Base-by-base conservation (phyloP, 2,888 invertebrate genomes). In the Polydrusus tereticollis region DNA sequence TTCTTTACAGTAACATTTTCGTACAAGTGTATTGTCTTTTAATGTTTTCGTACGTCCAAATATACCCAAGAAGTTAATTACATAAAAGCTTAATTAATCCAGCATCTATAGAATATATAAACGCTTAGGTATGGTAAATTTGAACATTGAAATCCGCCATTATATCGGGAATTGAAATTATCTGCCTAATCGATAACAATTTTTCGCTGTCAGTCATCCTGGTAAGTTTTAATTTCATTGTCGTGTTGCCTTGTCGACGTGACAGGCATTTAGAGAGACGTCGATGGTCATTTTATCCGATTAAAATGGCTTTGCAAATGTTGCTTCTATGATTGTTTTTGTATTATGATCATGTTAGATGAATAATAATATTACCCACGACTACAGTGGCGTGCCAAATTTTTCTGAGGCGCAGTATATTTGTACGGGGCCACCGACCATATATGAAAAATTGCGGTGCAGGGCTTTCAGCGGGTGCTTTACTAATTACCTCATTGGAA, bases 211-310 rank as follows among this genome's bases (percentile, higher is more conserved):
- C 77, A 50, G 72, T 62, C 68, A 72, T 73, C 26, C 52, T 72
- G 33, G 68, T 69, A 62, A 75, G 74, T 67, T 78, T 78, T 72
- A 77, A 62, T 76, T 77, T 77, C 66, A 74, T 59, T 43, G 57
- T 29, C 16, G 47, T 59, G 64, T 64, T 45, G 33, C 16, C 41
- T 16, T 14, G 23, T 36, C 10, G 36, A 50, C 33, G 23, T 59
- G 68, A 60, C 59, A 38, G 33, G 21, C n/a, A 68, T 43, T 68
- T 60, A 68, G 21, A 33, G 36, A 26, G 63, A 47, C 14, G 58
- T 47, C 29, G 55, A 58, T 64, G 58, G 64, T 58, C 55, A 58
- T 69, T 69, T 69, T 68, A 68, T 41, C n/a, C 68, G 36, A 47
- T 18, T 0, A 57, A 57, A 36, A 50, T 50, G 14, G n/a, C 26